Base-by-base conservation (phyloP, 2,888 invertebrate species). In the Altica lythri region DNA sequence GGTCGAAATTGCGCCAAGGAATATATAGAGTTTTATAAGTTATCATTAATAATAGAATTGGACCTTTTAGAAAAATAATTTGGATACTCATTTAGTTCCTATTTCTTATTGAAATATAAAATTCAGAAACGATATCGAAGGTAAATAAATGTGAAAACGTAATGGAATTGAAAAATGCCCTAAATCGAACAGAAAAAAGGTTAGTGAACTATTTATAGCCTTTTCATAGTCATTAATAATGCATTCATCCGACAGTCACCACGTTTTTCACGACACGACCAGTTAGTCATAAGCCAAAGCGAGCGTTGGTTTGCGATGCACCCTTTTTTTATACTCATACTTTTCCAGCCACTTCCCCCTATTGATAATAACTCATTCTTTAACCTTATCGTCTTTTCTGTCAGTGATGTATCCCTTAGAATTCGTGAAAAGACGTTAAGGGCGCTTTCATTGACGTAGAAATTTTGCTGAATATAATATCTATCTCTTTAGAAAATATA, bases 181-280 rank as follows among this genome's bases (percentile, higher is more conserved):
- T 27, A 27, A 17, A 19, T 32, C 30, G 22, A 18, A 19, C 22
- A 22, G 25, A 14, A 27, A 46, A 46, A 46, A 46, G 46, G 46
- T 46, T 46, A 46, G 35, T 46, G 46, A 46, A 46, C 46, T 37
- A 46, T 46, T 46, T 27, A 25, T 6, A 27, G 25, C 25, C n/a
- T 25, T 17, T 22, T 14, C 17, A n/a, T 13, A 17, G 27, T 25
- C 46, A 37, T 46, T 46, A 46, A 46, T 46, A 46, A 46, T 46
- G 35, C 35, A 46, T 35, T 46, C 34, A 45, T 45, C 19, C 45
- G 45, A 45, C 45, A 45, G 14, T 43, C 32, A 30, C 18, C 44
- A 30, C 44, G 30, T 44, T 27, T 45, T 45, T 45, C 45, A 34
- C 13, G 45, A 34, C 34, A 43, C 27, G n/a, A 19, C 37, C 25